These are phyloP conservation scores for Cynopterus brachyotis DNA, from an alignment of 2,113 vertebrate genomes.

Conservation along the genomic window DNA sequence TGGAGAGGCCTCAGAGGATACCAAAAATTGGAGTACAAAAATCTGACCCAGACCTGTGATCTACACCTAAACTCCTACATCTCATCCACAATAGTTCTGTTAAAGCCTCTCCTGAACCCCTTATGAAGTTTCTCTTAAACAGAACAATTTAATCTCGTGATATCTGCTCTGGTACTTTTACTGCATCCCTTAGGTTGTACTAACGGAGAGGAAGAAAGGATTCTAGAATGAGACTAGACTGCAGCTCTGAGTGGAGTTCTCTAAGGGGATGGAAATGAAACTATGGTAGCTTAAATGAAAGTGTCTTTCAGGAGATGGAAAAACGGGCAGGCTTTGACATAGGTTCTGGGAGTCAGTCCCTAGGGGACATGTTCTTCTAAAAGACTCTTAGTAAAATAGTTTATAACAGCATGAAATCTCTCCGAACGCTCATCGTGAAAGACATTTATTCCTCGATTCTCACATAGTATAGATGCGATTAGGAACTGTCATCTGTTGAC, in stretches of 20 bases:
- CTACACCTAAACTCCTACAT: neutral
- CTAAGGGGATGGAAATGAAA: neutral
- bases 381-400: neutral
- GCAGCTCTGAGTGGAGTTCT: neutral
- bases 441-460: neutral
- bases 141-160: neutral
- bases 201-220: neutral
- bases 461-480: neutral
- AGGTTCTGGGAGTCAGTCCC: neutral
- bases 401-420: neutral
- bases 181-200: neutral
- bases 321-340: neutral
- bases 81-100: neutral
- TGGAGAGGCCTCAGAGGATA: neutral
- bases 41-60: too few species aligned
- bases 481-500: neutral
- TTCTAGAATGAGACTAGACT: neutral
- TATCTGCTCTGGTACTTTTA: neutral
- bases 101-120: neutral
- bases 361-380: neutral
- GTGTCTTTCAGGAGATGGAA: neutral
- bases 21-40: neutral
- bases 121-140: neutral
- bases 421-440: neutral
- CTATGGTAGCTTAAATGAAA: neutral